phyloP scores from a whole-genome alignment of 1,140 invertebrate genomes.

The Idris sp. region DNA sequence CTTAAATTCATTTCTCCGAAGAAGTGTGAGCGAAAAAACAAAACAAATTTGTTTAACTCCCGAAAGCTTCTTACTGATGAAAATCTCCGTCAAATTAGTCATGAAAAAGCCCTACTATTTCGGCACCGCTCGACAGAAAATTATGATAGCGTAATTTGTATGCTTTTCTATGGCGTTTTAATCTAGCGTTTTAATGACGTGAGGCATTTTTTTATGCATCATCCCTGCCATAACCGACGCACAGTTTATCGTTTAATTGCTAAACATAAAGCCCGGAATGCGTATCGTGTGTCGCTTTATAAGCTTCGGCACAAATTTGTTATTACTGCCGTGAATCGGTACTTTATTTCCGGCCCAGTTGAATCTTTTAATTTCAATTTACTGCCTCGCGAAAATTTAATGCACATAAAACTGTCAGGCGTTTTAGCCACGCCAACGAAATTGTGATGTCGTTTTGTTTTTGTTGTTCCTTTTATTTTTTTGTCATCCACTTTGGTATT shows the following conservation, averaged over 20 bases:
- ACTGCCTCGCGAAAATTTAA: slow-evolving; percentile 40
- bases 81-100: slow-evolving; percentile 3
- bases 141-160: slow-evolving; percentile 37
- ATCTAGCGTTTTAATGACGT: slow-evolving; percentile 22
- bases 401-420: slow-evolving; percentile 34
- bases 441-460: not conserved
- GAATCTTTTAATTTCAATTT: slow-evolving; percentile 54
- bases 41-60: slow-evolving; percentile 1
- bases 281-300: slow-evolving; percentile 21
- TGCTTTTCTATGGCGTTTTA: slow-evolving; percentile 22
- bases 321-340: slow-evolving; percentile 33
- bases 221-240: slow-evolving; percentile 21
- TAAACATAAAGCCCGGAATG: slow-evolving; percentile 32
- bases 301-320: slow-evolving; percentile 39
- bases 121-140: slow-evolving; percentile 5
- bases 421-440: slow-evolving; percentile 8
- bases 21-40: not conserved
- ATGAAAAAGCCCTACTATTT: not conserved
- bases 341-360: slow-evolving; percentile 41
- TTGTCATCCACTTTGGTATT: not conserved
- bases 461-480: not conserved
- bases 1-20: not conserved
- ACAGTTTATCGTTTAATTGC: slow-evolving; percentile 43
- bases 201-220: slow-evolving; percentile 25
- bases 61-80: slow-evolving; percentile 4